These are phyloP conservation scores for Drosophila eohydei DNA, from an alignment of 2,888 invertebrate genomes.

Conservation along the genomic window DNA sequence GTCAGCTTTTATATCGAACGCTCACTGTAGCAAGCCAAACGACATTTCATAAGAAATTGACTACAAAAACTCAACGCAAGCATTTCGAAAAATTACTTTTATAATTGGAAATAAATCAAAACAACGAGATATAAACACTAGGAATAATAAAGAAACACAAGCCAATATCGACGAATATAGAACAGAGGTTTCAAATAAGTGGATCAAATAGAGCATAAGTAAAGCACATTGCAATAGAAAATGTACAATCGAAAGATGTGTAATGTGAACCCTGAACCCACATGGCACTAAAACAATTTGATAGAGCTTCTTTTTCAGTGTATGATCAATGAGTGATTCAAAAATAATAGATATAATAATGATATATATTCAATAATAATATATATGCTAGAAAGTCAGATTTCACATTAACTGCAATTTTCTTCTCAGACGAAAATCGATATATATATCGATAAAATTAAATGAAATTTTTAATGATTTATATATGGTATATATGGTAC, in stretches of 20 bases:
- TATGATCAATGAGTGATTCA: background rate
- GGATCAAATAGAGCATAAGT: slow-evolving; percentile 3
- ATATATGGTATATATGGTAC: too few species aligned
- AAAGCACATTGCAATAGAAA: slow-evolving; percentile 37
- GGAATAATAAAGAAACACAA: slow-evolving; percentile 18
- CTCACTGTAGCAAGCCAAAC: slow-evolving; percentile 5
- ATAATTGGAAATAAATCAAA: background rate
- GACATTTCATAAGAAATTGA: slow-evolving; percentile 1
- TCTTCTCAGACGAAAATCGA: background rate
- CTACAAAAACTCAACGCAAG: slow-evolving; percentile 32
- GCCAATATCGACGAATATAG: slow-evolving; percentile 14
- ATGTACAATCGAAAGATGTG: slow-evolving; percentile 17
- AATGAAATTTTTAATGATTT: too few species aligned
- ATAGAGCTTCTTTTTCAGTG: background rate
- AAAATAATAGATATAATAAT: background rate
- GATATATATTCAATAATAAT: background rate
- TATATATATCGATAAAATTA: too few species aligned
- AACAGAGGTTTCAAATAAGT: background rate
- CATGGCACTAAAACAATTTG: background rate
- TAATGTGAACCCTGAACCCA: slow-evolving; percentile 1
- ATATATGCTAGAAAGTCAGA: background rate
- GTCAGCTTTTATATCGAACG: background rate
- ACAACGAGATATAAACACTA: slow-evolving; percentile 9
- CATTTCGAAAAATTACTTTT: slow-evolving; percentile 8
- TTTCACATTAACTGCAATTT: background rate